Conservation (phyloP, 2,797 vertebrate species). For the Hafferia zeledoni region DNA sequence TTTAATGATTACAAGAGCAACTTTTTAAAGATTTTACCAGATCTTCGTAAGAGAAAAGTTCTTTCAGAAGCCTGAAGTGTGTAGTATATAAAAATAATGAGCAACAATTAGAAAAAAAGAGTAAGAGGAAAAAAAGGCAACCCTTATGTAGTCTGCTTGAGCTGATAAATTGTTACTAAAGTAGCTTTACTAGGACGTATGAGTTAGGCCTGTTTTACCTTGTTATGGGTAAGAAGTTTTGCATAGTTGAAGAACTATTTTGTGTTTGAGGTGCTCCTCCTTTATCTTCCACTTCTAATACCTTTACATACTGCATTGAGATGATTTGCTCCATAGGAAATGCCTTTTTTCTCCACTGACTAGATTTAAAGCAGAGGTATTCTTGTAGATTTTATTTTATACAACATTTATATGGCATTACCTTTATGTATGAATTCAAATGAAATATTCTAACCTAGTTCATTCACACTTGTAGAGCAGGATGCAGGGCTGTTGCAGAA, state of each 20-base stretch:
- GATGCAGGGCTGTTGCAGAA: background rate
- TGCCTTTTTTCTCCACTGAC: background rate
- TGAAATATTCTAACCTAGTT: background rate
- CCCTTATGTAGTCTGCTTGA: background rate
- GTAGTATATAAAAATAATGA: background rate
- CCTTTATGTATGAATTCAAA: background rate
- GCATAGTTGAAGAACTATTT: background rate
- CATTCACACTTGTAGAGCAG: background rate
- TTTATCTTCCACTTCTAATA: background rate
- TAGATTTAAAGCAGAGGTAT: background rate
- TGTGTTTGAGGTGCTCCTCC: background rate
- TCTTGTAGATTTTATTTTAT: background rate
- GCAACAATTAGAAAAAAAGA: background rate
- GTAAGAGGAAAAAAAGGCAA: accelerated
- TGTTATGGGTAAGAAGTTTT: background rate
- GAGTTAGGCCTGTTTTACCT: background rate
- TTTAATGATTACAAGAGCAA: background rate
- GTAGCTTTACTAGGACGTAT: background rate
- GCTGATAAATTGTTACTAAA: background rate
- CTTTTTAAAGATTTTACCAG: background rate
- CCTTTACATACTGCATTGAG: background rate
- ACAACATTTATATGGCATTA: background rate
- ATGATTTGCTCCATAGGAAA: background rate
- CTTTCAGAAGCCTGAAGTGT: background rate
- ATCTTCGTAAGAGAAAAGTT: background rate